Percentiles rank a stretch among this genome's conserved stretches.
phyloP scores from a whole-genome alignment of 2,888 invertebrate species.

The Euproctis similis region DNA sequence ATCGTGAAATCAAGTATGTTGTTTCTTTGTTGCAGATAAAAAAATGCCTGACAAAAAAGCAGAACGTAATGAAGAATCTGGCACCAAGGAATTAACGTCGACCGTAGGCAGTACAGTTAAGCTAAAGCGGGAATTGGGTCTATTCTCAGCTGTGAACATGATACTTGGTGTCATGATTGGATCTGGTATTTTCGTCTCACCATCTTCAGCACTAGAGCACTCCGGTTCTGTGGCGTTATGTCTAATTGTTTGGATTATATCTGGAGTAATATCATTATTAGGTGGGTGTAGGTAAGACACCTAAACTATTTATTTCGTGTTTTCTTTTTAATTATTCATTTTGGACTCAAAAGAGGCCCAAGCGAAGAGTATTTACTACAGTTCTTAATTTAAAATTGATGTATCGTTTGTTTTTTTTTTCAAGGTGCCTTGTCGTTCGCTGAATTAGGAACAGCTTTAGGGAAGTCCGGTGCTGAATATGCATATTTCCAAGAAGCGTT shows the following conservation, averaged over 20 bases:
- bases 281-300: constrained; percentile 77
- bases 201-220: constrained; percentile 82
- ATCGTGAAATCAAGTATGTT: constrained; percentile 11
- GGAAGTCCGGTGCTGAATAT: constrained; percentile 88
- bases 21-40: constrained; percentile 29
- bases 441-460: constrained; percentile 86
- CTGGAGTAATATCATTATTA: constrained; percentile 85
- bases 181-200: constrained; percentile 91
- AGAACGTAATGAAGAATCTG: constrained; percentile 32
- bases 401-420: no score
- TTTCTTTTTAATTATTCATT: no score
- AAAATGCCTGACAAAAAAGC: constrained; percentile 42
- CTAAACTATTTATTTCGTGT: no score
- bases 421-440: constrained; percentile 86
- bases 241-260: constrained; percentile 84
- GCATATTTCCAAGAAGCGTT: constrained; percentile 86
- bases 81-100: constrained; percentile 25
- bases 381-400: no score
- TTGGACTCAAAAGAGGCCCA: no score
- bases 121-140: constrained; percentile 84
- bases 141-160: constrained; percentile 87
- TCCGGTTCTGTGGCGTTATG: constrained; percentile 89
- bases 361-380: no score
- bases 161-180: constrained; percentile 94
- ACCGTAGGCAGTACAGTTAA: constrained; percentile 65